Base-by-base conservation (phyloP, 2,888 invertebrate genomes). In the Leucania comma region DNA sequence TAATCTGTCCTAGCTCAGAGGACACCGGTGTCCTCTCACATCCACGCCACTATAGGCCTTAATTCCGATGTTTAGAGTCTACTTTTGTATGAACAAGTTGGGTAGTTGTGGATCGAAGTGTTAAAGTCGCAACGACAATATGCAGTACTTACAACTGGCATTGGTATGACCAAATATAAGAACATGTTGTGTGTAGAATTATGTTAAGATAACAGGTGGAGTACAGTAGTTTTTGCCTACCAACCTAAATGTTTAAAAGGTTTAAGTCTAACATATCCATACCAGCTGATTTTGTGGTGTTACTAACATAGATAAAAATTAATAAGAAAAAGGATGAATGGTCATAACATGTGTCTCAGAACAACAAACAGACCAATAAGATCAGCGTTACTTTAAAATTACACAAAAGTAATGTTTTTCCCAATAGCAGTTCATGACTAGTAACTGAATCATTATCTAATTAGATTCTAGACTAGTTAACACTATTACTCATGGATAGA, bases 401-500 rank as follows among this genome's bases (percentile, higher is more conserved):
- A 56, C 12, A 3, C 24, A 24, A 17, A 53, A n/a, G 12, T 6
- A 10, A 26, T 50, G 22, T 35, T 46, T 57, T 56, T 29, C 38
- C 48, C 35, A 24, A 56, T 35, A n/a, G 1, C 14, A 38, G 8
- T 1, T 68, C 20, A 20, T 24, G 46, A 17, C 61, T 59, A 50
- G 24, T 38, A 20, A 24, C 46, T 69, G 48, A 74, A 75, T 74
- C 75, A 74, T 62, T 12, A 5, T 46, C 9, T 32, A 35, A 48
- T 54, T 48, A 26, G 35, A 60, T 29, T 61, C 38, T 26, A 51
- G 29, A 53, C 29, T 58, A 51, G 10, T 59, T 60, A 50, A 9
- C 53, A 59, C 20, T 26, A 70, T 69, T 73, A 65, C 24, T 76
- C 69, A 76, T 74, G 22, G 62, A 29, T 68, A 29, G 38, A 64